Percentiles rank a stretch among this genome's conserved stretches.
These are phyloP conservation scores for Antechinus stuartii DNA, from an alignment of 2,113 vertebrate species.

Conservation along the genomic window DNA sequence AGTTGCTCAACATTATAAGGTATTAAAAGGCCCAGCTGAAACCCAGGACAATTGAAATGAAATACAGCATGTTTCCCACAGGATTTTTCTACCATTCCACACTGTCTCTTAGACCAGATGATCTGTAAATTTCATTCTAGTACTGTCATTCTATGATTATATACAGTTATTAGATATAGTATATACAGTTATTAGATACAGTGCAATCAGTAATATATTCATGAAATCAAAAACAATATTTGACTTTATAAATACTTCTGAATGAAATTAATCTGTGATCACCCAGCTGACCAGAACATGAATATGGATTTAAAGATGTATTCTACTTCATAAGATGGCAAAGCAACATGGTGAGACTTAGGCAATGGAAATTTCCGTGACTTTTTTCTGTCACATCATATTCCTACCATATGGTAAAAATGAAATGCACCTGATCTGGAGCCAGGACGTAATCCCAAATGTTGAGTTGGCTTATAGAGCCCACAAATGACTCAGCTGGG, in stretches of 20 bases:
- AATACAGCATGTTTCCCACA: background rate
- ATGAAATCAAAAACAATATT: background rate
- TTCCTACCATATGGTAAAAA: constrained; percentile 72
- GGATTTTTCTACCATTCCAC: background rate
- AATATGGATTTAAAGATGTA: background rate
- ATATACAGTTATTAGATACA: background rate
- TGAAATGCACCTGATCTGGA: constrained; percentile 90
- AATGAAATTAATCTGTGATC: background rate
- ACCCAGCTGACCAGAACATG: background rate
- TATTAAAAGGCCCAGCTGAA: background rate
- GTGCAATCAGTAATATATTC: constrained; percentile 1
- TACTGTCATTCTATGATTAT: constrained; percentile 19
- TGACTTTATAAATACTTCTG: background rate
- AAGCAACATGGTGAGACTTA: constrained; percentile 20
- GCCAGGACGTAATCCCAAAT: constrained; percentile 96
- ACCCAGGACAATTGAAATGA: background rate
- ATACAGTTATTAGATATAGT: background rate
- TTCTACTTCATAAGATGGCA: constrained; percentile 35
- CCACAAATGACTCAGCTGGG: constrained; percentile 97
- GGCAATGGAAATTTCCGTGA: constrained; percentile 52
- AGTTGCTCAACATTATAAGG: too few species aligned
- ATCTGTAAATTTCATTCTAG: constrained; percentile 18
- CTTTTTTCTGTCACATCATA: constrained; percentile 72
- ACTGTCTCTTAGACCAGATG: background rate
- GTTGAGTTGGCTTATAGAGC: constrained; percentile 96